Conservation (phyloP, 1,140 invertebrate species). For the Magallana angulata region DNA sequence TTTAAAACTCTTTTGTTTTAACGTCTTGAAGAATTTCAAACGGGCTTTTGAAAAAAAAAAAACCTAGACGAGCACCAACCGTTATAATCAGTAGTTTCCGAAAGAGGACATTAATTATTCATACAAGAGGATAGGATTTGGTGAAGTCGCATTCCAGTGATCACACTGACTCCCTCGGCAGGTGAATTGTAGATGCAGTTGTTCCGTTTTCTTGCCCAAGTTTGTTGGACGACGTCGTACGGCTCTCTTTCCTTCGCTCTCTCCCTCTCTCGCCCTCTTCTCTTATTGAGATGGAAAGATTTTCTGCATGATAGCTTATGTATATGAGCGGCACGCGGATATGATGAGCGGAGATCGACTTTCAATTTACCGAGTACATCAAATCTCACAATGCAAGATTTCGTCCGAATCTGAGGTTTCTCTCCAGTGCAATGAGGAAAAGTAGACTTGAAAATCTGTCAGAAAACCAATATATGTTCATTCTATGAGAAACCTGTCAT, state of each 20-base stretch:
- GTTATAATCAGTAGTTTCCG: not conserved
- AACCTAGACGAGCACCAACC: not conserved
- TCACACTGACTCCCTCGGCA: not conserved
- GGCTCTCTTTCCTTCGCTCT: no score
- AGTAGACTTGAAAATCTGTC: constrained; percentile 11
- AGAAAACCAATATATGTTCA: constrained; percentile 30
- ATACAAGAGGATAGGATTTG: not conserved
- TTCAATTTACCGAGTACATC: constrained; percentile 31
- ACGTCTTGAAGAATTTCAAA: not conserved
- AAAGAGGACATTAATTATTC: not conserved
- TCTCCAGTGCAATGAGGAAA: not conserved
- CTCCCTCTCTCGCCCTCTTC: not conserved
- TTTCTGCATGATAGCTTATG: constrained; percentile 30
- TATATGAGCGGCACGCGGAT: not conserved
- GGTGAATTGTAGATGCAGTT: not conserved
- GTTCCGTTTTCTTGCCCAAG: not conserved
- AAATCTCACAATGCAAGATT: constrained; percentile 23
- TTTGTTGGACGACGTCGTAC: not conserved
- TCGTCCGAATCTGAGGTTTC: not conserved
- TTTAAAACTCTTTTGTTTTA: not conserved
- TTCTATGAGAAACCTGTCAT: constrained; percentile 20
- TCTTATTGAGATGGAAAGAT: constrained; percentile 17
- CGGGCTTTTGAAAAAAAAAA: not conserved
- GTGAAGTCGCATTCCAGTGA: not conserved
- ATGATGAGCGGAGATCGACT: constrained; percentile 17